Evolutionary conservation across 2,888 invertebrate genomes (phyloP), one percentile per base, ranked within the genome.

Genomic region (Drosophila fungiperda): DNA sequence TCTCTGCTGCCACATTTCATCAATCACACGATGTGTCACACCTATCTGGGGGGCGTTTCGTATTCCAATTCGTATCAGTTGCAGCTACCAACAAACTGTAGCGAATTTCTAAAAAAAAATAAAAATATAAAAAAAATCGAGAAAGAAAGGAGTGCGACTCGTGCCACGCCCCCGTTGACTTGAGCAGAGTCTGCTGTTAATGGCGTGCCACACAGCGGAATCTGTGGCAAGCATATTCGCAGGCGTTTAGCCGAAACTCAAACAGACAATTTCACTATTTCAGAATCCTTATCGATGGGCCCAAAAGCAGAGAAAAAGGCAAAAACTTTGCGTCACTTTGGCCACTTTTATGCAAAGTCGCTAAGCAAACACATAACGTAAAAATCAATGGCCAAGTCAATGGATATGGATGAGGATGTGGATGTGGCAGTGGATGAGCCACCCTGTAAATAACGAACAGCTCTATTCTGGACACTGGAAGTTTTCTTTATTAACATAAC

Each of bases 11-110:
- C 62, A 77, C 78, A 81, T 92, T 92, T 90, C 91, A 91, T 91
- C 91, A 92, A 91, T 91, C 92, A 91, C 90, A 86, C 79, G 83
- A 83, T 80, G 72, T 84, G 92, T 92, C 91, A 91, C 91, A 92
- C 91, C 92, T 91, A 91, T 92, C 87, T 77, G 75, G 75, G 67
- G 68, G 65, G 65, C 54, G 60, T 68, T 75, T 32, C 29, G 52
- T 29, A 32, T 49, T 29, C 49, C 49, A 17, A 49, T 50, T 29
- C 50, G 57, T 40, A 57, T 57, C 57, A 57, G 57, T 74, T 83
- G 83, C 87, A 87, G 73, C 67, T 40, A 53, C 68, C 59, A 68
- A 53, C 48, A 42, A 71, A 58, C 78, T 71, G 72, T 88, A 66
- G 60, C 78, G 78, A 90, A 88, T 85, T 57, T 72, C 32, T 50